Conservation (phyloP, 2,113 vertebrate genomes). For the Hucho hucho region DNA sequence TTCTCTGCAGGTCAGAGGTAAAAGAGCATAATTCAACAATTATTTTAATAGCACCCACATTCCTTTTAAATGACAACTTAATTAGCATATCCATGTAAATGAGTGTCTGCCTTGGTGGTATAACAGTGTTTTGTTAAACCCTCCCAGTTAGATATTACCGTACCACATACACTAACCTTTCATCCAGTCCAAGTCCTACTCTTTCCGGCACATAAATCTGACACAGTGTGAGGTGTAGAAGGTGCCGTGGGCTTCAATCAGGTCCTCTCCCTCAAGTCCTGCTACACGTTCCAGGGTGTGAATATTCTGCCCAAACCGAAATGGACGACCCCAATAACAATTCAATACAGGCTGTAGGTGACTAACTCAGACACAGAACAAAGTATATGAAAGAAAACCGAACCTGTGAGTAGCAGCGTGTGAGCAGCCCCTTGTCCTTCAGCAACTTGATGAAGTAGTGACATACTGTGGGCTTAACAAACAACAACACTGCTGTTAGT, state of each 20-base stretch:
- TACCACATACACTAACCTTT: constrained; percentile 73
- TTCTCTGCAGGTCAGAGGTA: constrained; percentile 71
- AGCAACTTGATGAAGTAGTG: constrained; percentile 92
- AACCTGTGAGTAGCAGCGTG: constrained; percentile 90
- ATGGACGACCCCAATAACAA: neutral
- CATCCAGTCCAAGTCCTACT: constrained; percentile 87
- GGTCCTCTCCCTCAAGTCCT: constrained; percentile 77
- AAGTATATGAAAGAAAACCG: neutral
- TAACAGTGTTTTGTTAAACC: neutral
- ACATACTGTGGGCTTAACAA: constrained; percentile 82
- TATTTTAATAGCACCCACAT: neutral
- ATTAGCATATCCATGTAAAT: no score
- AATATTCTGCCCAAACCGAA: constrained; percentile 77
- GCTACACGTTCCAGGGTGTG: constrained; percentile 90
- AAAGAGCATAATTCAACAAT: neutral
- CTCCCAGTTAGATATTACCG: no score
- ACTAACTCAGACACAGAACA: neutral
- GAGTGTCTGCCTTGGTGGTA: neutral
- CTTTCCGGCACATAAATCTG: constrained; percentile 72
- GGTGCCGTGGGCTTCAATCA: constrained; percentile 90
- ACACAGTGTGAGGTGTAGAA: constrained; percentile 88
- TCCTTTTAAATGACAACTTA: neutral
- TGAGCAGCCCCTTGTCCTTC: constrained; percentile 85
- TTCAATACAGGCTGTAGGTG: no score
- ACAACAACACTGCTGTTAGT: neutral